Evolutionary conservation across 2,113 vertebrate species (phyloP).

Genomic region (Mixornis gularis): DNA sequence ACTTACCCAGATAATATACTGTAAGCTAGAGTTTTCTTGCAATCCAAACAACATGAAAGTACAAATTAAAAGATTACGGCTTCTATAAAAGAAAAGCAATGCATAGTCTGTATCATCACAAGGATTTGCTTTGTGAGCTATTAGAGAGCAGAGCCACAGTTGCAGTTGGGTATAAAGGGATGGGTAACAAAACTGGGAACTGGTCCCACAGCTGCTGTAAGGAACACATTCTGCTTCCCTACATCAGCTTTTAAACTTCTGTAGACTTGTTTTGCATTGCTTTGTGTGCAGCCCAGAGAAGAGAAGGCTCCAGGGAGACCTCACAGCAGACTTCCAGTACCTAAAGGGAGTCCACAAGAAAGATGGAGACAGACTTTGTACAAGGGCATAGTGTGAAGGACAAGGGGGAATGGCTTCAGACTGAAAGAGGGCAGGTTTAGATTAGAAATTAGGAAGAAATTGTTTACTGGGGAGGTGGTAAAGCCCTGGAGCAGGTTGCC

Average conservation of each 20-base stretch:
- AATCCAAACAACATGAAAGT: background rate
- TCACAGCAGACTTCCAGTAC: background rate
- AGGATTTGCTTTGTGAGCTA: background rate
- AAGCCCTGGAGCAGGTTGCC: background rate
- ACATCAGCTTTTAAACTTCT: background rate
- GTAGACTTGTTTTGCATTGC: background rate
- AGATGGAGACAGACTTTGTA: background rate
- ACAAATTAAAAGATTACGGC: background rate
- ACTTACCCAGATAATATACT: background rate
- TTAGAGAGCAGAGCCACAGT: background rate
- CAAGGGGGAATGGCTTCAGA: background rate
- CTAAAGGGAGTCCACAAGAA: background rate
- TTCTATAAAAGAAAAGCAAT: background rate
- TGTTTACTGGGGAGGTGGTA: background rate
- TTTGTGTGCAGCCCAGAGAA: background rate
- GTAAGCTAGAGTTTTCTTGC: background rate
- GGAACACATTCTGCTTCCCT: background rate
- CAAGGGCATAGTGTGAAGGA: background rate
- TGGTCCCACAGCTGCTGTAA: background rate
- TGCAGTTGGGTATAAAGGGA: background rate
- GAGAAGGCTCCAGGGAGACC: background rate
- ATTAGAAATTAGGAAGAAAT: background rate
- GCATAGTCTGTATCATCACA: background rate
- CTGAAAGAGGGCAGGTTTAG: background rate
- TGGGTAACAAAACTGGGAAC: background rate